Base-by-base conservation (phyloP, 2,113 vertebrate species). In the Notothenia rossii region DNA sequence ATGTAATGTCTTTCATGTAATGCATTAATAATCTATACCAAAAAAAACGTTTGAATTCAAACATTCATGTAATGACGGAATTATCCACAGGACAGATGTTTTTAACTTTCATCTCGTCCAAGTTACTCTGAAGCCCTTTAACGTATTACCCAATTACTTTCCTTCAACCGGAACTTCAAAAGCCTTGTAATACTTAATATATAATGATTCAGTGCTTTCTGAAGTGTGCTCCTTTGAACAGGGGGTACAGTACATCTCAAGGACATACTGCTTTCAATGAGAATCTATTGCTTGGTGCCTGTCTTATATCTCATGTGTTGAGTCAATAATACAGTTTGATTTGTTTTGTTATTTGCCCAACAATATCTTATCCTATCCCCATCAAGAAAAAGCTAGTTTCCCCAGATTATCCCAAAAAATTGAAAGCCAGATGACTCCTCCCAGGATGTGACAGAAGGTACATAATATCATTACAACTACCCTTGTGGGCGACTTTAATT, bases 141-240 rank as follows among this genome's bases (percentile, higher is more conserved):
- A 5, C 66, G 80, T 66, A 68, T 48, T 55, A 20, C 2, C 6
- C 53, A 48, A 71, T 58, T n/a, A 60, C 7, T 45, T 73, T 62
- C 25, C 18, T 25, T 62, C 15, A 3, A 53, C 17, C 2, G 1
- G 13, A 67, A 58, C 55, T 15, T 78, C 64, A 61, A 60, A 75
- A 56, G 46, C 70, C 6, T 15, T 22, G 13, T 71, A 71, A 63
- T 54, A 61, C 61, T 62, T 74, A 3, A 64, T 50, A 22, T 13
- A n/a, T 29, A 72, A 55, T 3, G 33, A 46, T 17, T 68, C 55
- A 12, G 1, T 61, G 74, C 55, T 72, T 45, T 62, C 43, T 77
- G 49, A 49, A 59, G 10, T 69, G 12, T 58, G 65, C 12, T 74
- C 10, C 77, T 77, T 86, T 82, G 78, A 79, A 63, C 15, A 40